Conservation (phyloP, 2,797 vertebrate species). For the Heliangelus exortis region DNA sequence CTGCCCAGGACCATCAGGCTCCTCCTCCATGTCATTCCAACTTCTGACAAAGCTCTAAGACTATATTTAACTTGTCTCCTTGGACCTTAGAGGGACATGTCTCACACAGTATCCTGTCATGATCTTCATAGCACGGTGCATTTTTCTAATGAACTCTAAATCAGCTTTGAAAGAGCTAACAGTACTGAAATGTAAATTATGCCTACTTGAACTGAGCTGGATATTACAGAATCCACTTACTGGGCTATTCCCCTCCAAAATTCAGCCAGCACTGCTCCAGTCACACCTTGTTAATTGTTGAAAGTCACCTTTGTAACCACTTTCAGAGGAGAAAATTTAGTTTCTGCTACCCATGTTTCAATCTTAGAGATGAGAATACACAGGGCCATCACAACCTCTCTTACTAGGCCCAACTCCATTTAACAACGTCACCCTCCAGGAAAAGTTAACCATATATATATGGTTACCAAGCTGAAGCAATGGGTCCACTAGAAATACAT, state of each 20-base stretch:
- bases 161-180: constrained; percentile 15
- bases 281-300: neutral
- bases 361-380: neutral
- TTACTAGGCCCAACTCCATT: neutral
- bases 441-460: neutral
- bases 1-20: neutral
- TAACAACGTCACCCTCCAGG: neutral
- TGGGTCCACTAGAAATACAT: neutral
- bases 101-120: neutral
- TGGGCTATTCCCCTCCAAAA: neutral
- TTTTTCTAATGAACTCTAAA: constrained; percentile 17
- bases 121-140: neutral
- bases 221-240: neutral
- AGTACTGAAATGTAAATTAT: neutral
- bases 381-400: neutral
- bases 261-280: neutral
- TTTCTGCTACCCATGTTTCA: neutral
- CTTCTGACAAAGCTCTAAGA: neutral
- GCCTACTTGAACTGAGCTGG: neutral
- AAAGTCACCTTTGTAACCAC: neutral
- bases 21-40: neutral
- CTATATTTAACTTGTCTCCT: neutral
- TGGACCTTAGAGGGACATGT: neutral
- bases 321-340: neutral
- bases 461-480: neutral